A percentile compares a stretch with the other conserved stretches of the same genome.
Evolutionary conservation across 2,888 invertebrate species (phyloP).

Genomic region (Zygothrica quintamaculata): DNA sequence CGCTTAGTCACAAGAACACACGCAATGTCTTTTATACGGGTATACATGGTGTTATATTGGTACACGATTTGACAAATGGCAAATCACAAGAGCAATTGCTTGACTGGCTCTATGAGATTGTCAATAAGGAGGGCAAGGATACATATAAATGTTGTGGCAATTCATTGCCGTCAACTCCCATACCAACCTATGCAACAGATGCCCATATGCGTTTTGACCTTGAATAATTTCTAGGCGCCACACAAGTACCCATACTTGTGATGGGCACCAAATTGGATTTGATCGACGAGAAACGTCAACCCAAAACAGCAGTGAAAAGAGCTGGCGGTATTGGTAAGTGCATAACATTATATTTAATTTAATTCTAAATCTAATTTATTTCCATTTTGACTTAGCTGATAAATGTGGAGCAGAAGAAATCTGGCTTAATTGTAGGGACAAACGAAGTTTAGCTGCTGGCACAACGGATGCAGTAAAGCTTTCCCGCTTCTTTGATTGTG

Average conservation of each 20-base stretch:
- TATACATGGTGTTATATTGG: slow-evolving; percentile 97
- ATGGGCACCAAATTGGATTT: slow-evolving; percentile 97
- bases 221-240: slow-evolving; percentile 93
- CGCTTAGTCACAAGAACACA: slow-evolving; percentile 96
- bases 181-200: slow-evolving; percentile 38
- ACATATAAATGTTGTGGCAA: slow-evolving; percentile 67
- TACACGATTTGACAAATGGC: slow-evolving; percentile 98
- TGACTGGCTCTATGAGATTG: slow-evolving; percentile 96
- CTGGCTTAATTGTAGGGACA: slow-evolving; percentile 90
- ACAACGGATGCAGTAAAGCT: slow-evolving; percentile 97
- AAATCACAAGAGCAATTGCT: slow-evolving; percentile 97
- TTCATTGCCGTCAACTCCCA: slow-evolving; percentile 43
- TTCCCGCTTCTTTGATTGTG: slow-evolving; percentile 96
- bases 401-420: slow-evolving; percentile 98
- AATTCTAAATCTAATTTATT: no score
- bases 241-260: slow-evolving; percentile 96
- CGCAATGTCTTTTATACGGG: slow-evolving; percentile 97
- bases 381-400: no score
- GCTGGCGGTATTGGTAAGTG: slow-evolving; percentile 82
- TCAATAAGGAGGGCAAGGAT: slow-evolving; percentile 89
- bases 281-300: slow-evolving; percentile 89
- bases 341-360: no score
- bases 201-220: slow-evolving; percentile 87
- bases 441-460: slow-evolving; percentile 95
- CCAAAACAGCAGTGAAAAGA: slow-evolving; percentile 79